Evolutionary conservation across 1,140 invertebrate genomes (phyloP).

Genomic region (Gryllus bimaculatus): DNA sequence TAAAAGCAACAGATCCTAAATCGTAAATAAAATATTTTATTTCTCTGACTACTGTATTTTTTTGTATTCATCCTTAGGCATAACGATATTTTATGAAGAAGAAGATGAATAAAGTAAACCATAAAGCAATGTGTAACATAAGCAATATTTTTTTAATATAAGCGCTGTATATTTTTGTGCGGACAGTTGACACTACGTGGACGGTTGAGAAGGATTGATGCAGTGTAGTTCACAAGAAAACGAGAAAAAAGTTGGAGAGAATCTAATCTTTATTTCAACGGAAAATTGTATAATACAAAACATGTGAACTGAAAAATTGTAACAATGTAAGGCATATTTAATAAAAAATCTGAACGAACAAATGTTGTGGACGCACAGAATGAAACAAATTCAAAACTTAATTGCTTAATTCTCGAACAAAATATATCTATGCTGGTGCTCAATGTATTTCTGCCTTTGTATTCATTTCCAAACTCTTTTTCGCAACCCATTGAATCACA

Average conservation of each 20-base stretch:
- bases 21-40: background rate
- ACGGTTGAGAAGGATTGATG: background rate
- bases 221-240: background rate
- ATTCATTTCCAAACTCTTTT: background rate
- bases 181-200: background rate
- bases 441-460: background rate
- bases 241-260: background rate
- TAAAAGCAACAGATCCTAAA: background rate
- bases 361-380: background rate
- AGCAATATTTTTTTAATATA: background rate
- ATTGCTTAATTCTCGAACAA: background rate
- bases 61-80: background rate
- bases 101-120: background rate
- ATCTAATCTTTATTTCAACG: background rate
- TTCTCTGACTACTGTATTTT: background rate
- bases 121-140: background rate
- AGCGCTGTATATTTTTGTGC: background rate
- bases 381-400: background rate
- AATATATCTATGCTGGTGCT: background rate
- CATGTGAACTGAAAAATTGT: background rate
- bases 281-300: background rate
- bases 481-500: no score
- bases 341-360: no score
- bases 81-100: background rate
- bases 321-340: background rate